Base-by-base conservation (phyloP, 2,888 invertebrate genomes). In the Adelognathus sp. region DNA sequence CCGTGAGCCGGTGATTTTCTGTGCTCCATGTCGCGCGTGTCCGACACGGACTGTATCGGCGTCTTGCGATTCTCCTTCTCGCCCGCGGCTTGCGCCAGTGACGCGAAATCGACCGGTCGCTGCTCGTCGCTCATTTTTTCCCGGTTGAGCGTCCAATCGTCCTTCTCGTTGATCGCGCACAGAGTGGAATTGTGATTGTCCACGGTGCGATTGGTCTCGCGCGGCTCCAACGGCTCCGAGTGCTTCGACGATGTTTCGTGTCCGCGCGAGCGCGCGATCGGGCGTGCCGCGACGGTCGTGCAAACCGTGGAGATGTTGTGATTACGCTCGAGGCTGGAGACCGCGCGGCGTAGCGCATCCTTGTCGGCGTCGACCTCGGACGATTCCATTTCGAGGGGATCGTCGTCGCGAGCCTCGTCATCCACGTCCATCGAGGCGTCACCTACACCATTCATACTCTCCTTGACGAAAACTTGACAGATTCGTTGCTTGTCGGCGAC, bases 1-100 rank as follows among this genome's bases (percentile, higher is more conserved):
- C 85, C 83, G 67, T 84, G 85, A 24, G 86, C 80, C n/a, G 85
- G 79, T 31, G 86, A 87, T 66, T 85, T 86, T 61, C 84, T 80
- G 52, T 82, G 83, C 39, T 86, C 84, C 16, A 83, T 76, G 27
- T 87, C 85, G 21, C 83, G 84, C 18, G 84, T 76, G 71, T 84
- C 84, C 29, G 70, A 78, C 27, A 79, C 58, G 1, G 76, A 58
- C 24, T 79, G 79, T 0, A 61, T n/a, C n/a, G n/a, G 7, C n/a
- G 72, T 16, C 11, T 87, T 81, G 11, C 81, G 71, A 75, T 75
- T 75, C 6, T 82, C 72, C 33, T 67, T 71, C 14, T 79, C 79
- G 9, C 79, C 76, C 14, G 50, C 50, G 4, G 71, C 56, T 4
- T 31, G 69, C 9, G 72, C 67, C 0, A 81, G 16, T 0, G 77